These are phyloP conservation scores for Brenthis daphne DNA, from an alignment of 2,888 invertebrate genomes.

Conservation along the genomic window DNA sequence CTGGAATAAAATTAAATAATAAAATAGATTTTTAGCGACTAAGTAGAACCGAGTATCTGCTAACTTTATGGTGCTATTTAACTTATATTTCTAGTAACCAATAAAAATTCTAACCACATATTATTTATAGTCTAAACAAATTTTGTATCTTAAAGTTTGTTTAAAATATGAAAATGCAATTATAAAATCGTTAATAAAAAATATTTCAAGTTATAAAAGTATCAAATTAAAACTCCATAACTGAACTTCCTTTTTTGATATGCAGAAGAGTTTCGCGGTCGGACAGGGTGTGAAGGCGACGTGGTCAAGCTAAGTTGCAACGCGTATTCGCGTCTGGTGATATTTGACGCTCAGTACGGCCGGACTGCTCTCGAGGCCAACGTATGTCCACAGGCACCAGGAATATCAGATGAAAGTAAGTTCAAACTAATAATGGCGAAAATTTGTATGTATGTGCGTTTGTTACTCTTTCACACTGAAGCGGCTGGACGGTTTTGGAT, in stretches of 20 bases:
- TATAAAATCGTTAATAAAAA: too few species aligned
- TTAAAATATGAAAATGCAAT: too few species aligned
- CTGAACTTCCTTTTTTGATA: conserved; percentile 41
- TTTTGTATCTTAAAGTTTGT: too few species aligned
- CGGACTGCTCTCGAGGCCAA: conserved; percentile 89
- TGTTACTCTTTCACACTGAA: too few species aligned
- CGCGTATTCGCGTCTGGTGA: conserved; percentile 90
- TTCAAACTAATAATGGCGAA: conserved; percentile 41
- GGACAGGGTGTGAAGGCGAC: conserved; percentile 93
- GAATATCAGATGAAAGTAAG: conserved; percentile 91
- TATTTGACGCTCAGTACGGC: conserved; percentile 94
- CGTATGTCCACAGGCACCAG: conserved; percentile 89
- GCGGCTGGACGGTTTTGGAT: too few species aligned
- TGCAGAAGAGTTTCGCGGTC: conserved; percentile 94
- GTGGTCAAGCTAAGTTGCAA: conserved; percentile 91
- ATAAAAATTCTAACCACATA: too few species aligned
- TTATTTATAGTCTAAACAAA: too few species aligned
- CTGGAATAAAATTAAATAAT: too few species aligned
- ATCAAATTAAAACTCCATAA: neutral
- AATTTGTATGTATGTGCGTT: neutral
- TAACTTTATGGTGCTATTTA: too few species aligned
- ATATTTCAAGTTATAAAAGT: neutral
- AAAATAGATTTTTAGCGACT: too few species aligned
- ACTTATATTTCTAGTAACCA: too few species aligned
- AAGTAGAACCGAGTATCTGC: too few species aligned